Evolutionary conservation across 2,797 vertebrate genomes (phyloP), one percentile per base, ranked within the genome.

Genomic region (Channallabes apus): DNA sequence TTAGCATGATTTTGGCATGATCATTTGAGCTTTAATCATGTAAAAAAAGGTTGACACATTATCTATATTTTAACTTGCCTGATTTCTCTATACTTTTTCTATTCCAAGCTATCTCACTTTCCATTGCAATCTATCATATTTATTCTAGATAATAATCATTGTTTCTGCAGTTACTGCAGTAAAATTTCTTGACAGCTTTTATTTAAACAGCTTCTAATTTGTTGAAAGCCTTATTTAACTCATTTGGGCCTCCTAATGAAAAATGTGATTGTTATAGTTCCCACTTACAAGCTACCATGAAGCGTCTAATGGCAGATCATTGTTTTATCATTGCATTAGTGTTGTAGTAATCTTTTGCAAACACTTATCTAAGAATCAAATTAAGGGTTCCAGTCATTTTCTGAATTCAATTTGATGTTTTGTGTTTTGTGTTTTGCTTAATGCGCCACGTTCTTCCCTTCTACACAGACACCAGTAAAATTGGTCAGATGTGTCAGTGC

Each of bases 401-500:
- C 93, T 86, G 92, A 94, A 95, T 93, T 94, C 86, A 91, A 95
- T 94, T 92, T 94, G 68, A 86, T 27, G 89, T 93, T 94, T 94
- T 96, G 86, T 27, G 89, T 93, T 94, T 94, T 96, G 93, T 95
- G 92, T 94, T 94, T 92, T 93, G 89, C 91, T 18, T 94, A 94
- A 94, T 94, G 94, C 95, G 93, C 90, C 90, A 92, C 91, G 89
- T 90, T 88, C 85, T 79, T 75, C 84, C 84, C 84, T 73, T 90
- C 94, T 91, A 91, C 90, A 89, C 90, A 90, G 93, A 94, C 90
- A 93, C 93, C 93, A 89, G 92, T 93, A 92, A 93, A 94, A 94
- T 67, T 92, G 92, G 94, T 93, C 95, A 93, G 92, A 95, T 94
- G 96, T 95, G 89, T 95, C 95, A 95, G 90, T 90, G 94, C 94